Evolutionary conservation across 2,888 invertebrate species (phyloP), one percentile per base, ranked within the genome.

Genomic region (Drosophila mettleri): DNA sequence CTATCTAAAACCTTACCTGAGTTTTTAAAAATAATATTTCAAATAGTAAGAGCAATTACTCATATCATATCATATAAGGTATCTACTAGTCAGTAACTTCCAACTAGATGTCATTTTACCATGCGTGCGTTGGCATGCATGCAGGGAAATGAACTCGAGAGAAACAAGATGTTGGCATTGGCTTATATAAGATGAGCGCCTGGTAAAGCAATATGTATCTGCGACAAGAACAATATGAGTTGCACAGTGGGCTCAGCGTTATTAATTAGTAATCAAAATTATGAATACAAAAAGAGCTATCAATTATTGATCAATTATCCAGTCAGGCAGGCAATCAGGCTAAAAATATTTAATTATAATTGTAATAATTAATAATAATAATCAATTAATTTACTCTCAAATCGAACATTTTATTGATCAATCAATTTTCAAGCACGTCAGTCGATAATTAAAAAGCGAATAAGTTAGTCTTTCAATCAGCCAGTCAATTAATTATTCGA

Each of bases 121-220:
- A 34, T 55, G 45, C 22, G 45, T 45, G 43, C 43, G 29, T 54
- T 34, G 10, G 18, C 24, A 14, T 20, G 55, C 55, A 46, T 34
- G 46, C 18, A 46, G 52, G 57, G 48, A 69, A 78, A 65, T 73
- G 58, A 57, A 78, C 55, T 63, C 58, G 54, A 59, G 59, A 54
- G 60, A 20, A 70, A 63, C 74, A 75, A 61, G 55, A 71, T 62
- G 71, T 59, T 58, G 33, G 45, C 61, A 48, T 54, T 36, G 29
- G 27, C 49, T 62, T 49, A 63, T 34, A 59, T 41, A 49, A 60
- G 34, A 27, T 54, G 54, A 14, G 33, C 53, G 31, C 22, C 31
- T 29, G 24, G 8, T 41, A 16, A 16, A 14, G 16, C 29, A 29
- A 29, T 34, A 18, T 33, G 18, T 18, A 38, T n/a, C 18, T 33